Base-by-base conservation (phyloP, 2,797 vertebrate species). In the Pangasius macronema region DNA sequence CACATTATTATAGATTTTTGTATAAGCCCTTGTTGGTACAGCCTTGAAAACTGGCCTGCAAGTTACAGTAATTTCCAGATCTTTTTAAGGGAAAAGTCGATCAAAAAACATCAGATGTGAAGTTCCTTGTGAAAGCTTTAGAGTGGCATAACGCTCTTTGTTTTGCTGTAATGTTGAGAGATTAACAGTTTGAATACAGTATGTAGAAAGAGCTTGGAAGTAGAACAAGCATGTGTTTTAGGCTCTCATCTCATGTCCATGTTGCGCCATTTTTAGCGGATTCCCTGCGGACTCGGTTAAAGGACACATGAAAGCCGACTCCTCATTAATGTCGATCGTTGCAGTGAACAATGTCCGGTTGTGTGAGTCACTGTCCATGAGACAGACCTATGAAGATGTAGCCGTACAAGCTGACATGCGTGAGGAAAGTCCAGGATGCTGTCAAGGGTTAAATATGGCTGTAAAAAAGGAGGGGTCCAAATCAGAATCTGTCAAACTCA, bases 331-430 rank as follows among this genome's bases (percentile, higher is more conserved):
- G 88, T 77, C 39, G 36, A 72, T 85, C 63, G 79, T 86, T 46
- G 42, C 80, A 22, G 73, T 30, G 81, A 83, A 80, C 85, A 73
- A 73, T 42, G 79, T 86, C 89, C 82, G 89, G 81, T 9, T 68
- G 80, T 84, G 67, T 42, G 82, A 83, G 46, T 36, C 63, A 24
- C 59, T 76, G 57, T 83, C 22, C 20, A 7, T 55, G 55, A 70
- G 59, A 81, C 70, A 16, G 80, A 72, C 24, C 61, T n/a, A 8
- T 14, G 8, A 55, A 70, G 13, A 22, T 10, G n/a, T 5, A 57
- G 33, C 46, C 63, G 10, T n/a, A 5, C 61, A 63, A 20, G 3
- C 81, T 10, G 57, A 39, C 65, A 68, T 39, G 16, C 27, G 51
- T 27, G 16, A 82, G 3, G 18, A 46, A 82, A 39, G 22, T 59